Evolutionary conservation across 2,113 vertebrate species (phyloP), one percentile per base, ranked within the genome.

Genomic region (Bolborhynchus lineola): DNA sequence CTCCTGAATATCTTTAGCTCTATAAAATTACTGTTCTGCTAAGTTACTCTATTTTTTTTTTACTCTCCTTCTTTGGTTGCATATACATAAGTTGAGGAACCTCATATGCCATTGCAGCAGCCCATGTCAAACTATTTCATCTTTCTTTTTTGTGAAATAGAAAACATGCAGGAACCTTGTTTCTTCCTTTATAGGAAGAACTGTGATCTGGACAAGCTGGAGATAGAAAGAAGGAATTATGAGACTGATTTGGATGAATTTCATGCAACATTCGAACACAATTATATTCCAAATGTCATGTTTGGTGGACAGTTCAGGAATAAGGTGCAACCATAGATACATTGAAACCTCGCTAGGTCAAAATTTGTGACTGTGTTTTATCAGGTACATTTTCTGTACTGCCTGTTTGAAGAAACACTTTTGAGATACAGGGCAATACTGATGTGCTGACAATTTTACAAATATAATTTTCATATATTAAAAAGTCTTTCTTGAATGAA

Each of bases 321-420:
- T 37, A 69, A 42, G 31, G 19, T 1, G 0, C 5, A 70, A 35
- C 3, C 0, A 1, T 35, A 4, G 3, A 10, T 7, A 9, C 33
- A 2, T 1, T 47, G 7, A 8, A 62, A 47, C 5, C 0, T 41
- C 33, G 6, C 6, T 41, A 70, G 31, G 12, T 3, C 41, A 78
- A 55, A 86, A 33, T 35, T 74, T 50, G 9, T 39, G 26, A 37
- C 10, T 44, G 2, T 17, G 4, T 57, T 69, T 90, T 37, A 31
- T 42, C 3, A 28, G 70, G 11, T 49, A 16, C 3, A 31, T 62
- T 74, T 84, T 50, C 41, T 33, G 1, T 29, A 65, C 3, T 46
- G 60, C 1, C 2, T 44, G 0, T 52, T 89, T 57, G 1, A 74
- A 31, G 65, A 60, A 17, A 9, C 26, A 25, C 3, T 82, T 92